Conservation (phyloP, 1,140 invertebrate genomes). For the Drosophila takahashii region DNA sequence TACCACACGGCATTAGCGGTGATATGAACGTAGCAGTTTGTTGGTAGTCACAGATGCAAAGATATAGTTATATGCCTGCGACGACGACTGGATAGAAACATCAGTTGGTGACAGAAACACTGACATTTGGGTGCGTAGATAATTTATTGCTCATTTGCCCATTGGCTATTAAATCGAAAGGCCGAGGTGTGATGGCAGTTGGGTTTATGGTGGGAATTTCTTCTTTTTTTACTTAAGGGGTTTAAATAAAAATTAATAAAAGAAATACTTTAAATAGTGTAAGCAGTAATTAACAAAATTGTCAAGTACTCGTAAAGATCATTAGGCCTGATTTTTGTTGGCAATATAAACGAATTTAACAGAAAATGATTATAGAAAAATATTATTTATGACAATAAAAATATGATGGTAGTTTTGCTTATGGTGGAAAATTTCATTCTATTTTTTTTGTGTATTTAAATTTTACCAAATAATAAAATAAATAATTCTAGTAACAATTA, state of each 20-base stretch:
- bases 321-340: too few species aligned
- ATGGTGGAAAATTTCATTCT: too few species aligned
- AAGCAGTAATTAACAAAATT: too few species aligned
- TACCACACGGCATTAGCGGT: slow-evolving; percentile 6
- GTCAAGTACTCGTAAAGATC: too few species aligned
- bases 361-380: too few species aligned
- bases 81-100: slow-evolving; percentile 64
- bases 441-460: too few species aligned
- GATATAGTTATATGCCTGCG: slow-evolving; percentile 44
- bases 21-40: slow-evolving; percentile 22
- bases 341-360: too few species aligned
- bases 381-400: too few species aligned
- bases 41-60: slow-evolving; percentile 50
- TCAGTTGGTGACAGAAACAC: slow-evolving; percentile 68
- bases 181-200: slow-evolving; percentile 15
- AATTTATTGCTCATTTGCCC: slow-evolving; percentile 59
- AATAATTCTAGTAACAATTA: too few species aligned
- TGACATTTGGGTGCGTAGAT: slow-evolving; percentile 42
- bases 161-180: slow-evolving; percentile 49
- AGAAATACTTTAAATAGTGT: not conserved
- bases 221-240: not conserved
- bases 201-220: slow-evolving; percentile 4
- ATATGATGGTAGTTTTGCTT: too few species aligned
- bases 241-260: not conserved
- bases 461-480: too few species aligned